Evolutionary conservation across 2,113 vertebrate genomes (phyloP).

Genomic region (Passer montanus): DNA sequence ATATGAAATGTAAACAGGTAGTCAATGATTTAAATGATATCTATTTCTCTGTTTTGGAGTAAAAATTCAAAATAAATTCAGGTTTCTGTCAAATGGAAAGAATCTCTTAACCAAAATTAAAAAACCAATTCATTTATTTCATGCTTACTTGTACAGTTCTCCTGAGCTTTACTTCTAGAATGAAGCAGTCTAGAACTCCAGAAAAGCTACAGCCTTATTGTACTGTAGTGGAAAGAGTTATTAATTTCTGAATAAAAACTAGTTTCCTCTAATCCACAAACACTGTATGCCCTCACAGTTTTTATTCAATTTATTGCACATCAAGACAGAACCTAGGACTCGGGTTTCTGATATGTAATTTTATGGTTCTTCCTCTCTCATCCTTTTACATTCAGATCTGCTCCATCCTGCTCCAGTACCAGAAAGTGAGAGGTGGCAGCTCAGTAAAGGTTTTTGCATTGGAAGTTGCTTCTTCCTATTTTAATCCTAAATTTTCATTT

Average conservation of each 20-base stretch:
- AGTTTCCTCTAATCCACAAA: background rate
- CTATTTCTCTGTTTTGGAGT: background rate
- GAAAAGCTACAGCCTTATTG: background rate
- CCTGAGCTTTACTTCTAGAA: background rate
- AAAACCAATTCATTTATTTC: too few species aligned
- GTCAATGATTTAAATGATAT: background rate
- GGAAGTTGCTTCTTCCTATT: background rate
- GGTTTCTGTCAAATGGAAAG: background rate
- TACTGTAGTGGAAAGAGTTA: background rate
- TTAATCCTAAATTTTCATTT: background rate
- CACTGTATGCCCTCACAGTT: rapidly evolving
- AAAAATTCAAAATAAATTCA: background rate
- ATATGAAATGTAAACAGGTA: background rate
- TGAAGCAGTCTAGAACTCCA: background rate
- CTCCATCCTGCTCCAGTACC: background rate
- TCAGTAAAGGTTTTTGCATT: background rate
- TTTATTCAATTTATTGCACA: background rate
- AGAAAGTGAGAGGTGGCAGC: background rate
- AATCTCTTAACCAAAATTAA: background rate
- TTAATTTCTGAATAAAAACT: background rate
- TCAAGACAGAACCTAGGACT: background rate
- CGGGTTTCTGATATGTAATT: background rate
- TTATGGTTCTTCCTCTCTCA: background rate
- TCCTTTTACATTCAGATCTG: background rate
- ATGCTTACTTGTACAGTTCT: background rate